phyloP scores from a whole-genome alignment of 2,888 invertebrate species.

The Amphiduros pacificus region DNA sequence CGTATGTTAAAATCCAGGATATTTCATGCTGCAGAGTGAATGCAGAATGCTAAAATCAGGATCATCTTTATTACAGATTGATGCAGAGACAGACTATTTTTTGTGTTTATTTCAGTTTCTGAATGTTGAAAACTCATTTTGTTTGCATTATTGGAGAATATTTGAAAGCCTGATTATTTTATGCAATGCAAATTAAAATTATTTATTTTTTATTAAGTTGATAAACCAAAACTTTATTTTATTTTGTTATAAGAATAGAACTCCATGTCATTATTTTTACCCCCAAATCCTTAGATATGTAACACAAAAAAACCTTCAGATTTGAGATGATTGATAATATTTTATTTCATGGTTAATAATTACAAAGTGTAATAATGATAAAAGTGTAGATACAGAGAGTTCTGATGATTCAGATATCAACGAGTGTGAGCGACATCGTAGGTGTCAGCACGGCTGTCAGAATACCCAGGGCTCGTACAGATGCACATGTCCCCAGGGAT shows the following conservation, averaged over 20 bases:
- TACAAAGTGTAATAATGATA: neutral
- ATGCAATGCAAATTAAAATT: too few species aligned
- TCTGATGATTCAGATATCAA: conserved; percentile 45
- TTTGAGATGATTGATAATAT: neutral
- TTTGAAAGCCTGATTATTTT: too few species aligned
- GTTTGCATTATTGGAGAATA: too few species aligned
- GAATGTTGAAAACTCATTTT: too few species aligned
- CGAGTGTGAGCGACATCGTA: conserved; percentile 44
- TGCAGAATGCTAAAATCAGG: too few species aligned
- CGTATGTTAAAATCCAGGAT: too few species aligned
- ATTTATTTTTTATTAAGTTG: neutral
- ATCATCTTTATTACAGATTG: too few species aligned
- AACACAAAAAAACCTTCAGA: neutral
- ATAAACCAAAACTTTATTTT: neutral
- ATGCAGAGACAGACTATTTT: too few species aligned
- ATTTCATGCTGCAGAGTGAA: too few species aligned
- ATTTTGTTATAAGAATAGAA: neutral
- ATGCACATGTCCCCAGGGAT: conserved; percentile 58
- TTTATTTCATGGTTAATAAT: neutral
- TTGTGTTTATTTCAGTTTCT: too few species aligned
- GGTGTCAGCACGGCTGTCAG: conserved; percentile 56
- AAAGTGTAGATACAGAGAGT: too few species aligned
- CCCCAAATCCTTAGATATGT: neutral
- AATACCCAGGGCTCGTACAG: conserved; percentile 48
- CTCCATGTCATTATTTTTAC: neutral